Evolutionary conservation across 2,797 vertebrate species (phyloP).

Genomic region (Allobates femoralis): DNA sequence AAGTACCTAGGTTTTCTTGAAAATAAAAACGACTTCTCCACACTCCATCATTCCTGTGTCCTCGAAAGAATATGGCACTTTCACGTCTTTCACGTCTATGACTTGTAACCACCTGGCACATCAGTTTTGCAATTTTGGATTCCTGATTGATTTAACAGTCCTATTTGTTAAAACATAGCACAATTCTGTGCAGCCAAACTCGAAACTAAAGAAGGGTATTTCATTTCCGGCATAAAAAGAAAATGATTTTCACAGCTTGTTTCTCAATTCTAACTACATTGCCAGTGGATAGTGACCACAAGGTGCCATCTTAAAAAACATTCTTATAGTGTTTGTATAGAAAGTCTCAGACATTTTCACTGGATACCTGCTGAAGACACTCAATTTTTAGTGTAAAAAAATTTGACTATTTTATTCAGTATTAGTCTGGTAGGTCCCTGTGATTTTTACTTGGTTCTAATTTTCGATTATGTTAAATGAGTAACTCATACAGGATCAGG

Average conservation of each 20-base stretch:
- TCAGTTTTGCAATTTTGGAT: slow-evolving; percentile 42
- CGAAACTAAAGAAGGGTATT: slow-evolving; percentile 59
- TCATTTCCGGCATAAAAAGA: slow-evolving; percentile 56
- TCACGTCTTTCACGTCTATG: slow-evolving; percentile 38
- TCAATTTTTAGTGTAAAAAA: background rate
- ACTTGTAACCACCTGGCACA: slow-evolving; percentile 47
- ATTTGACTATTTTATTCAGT: background rate
- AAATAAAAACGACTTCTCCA: slow-evolving; percentile 28
- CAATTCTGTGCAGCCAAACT: slow-evolving; percentile 41
- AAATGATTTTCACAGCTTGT: slow-evolving; percentile 55
- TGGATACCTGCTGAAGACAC: background rate
- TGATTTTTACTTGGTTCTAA: background rate
- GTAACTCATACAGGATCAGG: background rate
- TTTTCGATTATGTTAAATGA: background rate
- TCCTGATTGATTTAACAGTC: slow-evolving; percentile 61
- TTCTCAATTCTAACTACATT: slow-evolving; percentile 40
- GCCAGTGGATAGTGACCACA: slow-evolving; percentile 35
- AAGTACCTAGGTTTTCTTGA: slow-evolving; percentile 8
- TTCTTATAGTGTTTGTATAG: background rate
- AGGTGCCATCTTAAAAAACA: slow-evolving; percentile 40
- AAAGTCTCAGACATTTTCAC: slow-evolving; percentile 1
- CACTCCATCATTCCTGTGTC: slow-evolving; percentile 43
- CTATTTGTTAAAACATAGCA: slow-evolving; percentile 39
- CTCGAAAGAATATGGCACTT: background rate
- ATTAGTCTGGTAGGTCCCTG: background rate